phyloP scores from a whole-genome alignment of 2,113 vertebrate genomes.

The Phodopus roborovskii region DNA sequence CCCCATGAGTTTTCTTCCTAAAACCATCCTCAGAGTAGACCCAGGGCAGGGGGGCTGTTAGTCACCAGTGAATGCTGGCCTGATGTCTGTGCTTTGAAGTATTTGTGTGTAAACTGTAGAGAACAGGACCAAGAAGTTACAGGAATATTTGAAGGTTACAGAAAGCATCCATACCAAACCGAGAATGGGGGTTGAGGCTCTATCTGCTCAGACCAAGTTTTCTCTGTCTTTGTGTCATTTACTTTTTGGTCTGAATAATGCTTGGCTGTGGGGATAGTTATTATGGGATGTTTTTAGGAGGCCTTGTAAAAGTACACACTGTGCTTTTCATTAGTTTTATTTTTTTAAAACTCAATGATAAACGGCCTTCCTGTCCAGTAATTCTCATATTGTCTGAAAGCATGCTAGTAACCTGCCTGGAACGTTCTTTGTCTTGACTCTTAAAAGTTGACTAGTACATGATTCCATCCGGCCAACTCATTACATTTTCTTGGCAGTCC shows the following conservation, averaged over 20 bases:
- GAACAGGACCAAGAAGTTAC: not conserved
- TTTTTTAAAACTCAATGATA: not conserved
- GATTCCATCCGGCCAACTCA: not conserved
- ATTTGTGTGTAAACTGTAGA: not conserved
- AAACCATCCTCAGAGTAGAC: not conserved
- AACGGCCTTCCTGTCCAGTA: not conserved
- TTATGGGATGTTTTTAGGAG: not conserved
- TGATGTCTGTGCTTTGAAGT: slow-evolving; percentile 18
- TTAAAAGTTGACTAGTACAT: slow-evolving; percentile 1
- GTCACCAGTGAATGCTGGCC: not conserved
- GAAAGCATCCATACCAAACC: not conserved
- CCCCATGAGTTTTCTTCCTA: not conserved
- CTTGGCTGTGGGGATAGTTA: not conserved
- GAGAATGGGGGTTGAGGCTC: not conserved
- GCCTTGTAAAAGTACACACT: not conserved
- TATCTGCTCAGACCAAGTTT: slow-evolving; percentile 8
- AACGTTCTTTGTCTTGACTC: not conserved
- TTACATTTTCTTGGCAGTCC: slow-evolving; percentile 3
- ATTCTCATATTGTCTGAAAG: slow-evolving; percentile 16
- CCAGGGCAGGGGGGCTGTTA: not conserved
- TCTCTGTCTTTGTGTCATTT: not conserved
- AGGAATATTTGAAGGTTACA: not conserved
- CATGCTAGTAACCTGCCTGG: not conserved
- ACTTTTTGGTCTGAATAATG: not conserved
- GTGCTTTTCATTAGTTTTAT: not conserved